Conservation (phyloP, 2,888 invertebrate genomes). For the Serripes groenlandicus region DNA sequence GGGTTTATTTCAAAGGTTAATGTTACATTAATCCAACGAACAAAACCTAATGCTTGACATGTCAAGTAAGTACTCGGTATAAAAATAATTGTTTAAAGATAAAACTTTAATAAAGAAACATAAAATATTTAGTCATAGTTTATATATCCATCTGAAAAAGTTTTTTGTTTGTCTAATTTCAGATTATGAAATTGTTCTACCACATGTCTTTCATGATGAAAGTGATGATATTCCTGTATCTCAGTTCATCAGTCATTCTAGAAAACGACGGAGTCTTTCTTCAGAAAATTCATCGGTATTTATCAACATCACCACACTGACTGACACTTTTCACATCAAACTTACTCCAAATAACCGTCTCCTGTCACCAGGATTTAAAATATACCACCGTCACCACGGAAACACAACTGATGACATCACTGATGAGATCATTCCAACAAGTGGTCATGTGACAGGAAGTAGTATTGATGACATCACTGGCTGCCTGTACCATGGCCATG, state of each 20-base stretch:
- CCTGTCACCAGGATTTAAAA: conserved; percentile 68
- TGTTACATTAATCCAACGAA: no score
- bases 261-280: conserved; percentile 39
- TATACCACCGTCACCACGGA: conserved; percentile 64
- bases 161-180: conserved; percentile 24
- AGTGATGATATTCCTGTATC: conserved; percentile 32
- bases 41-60: no score
- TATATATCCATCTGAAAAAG: no score
- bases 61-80: no score
- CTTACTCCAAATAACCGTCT: conserved; percentile 63
- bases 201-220: conserved; percentile 53
- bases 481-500: conserved; percentile 63
- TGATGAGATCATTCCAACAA: conserved; percentile 35
- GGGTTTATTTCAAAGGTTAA: no score
- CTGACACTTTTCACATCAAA: conserved; percentile 67
- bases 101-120: no score
- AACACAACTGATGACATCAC: conserved; percentile 41
- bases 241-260: conserved; percentile 12
- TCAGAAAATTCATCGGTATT: conserved; percentile 47
- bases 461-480: conserved; percentile 31
- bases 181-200: conserved; percentile 67
- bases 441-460: conserved; percentile 50
- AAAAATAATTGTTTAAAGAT: no score
- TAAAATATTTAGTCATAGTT: no score
- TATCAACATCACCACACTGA: conserved; percentile 67